phyloP scores from a whole-genome alignment of 2,797 vertebrate genomes.

The Pogonophryne albipinna region DNA sequence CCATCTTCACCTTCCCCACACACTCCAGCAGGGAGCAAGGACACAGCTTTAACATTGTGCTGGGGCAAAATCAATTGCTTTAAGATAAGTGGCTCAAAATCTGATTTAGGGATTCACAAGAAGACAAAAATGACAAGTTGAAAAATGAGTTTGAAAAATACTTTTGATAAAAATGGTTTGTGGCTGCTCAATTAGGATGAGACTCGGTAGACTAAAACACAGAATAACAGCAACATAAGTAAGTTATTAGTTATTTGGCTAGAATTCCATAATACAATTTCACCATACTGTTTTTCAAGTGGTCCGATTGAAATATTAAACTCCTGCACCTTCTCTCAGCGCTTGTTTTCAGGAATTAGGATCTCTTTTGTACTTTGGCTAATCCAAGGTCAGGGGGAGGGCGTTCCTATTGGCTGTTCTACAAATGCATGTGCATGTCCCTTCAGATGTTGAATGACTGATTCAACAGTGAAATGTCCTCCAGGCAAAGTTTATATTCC shows the following conservation, averaged over 20 bases:
- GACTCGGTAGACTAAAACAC: constrained; percentile 20
- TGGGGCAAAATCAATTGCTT: constrained; percentile 49
- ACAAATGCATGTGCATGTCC: no score
- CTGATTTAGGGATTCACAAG: constrained; percentile 46
- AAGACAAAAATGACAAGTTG: constrained; percentile 44
- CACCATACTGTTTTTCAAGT: no score
- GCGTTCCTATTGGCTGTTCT: no score
- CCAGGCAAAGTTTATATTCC: no score
- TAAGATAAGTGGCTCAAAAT: constrained; percentile 52
- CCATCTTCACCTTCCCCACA: constrained; percentile 66
- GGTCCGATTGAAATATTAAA: no score
- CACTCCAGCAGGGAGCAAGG: constrained; percentile 49
- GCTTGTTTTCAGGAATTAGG: no score
- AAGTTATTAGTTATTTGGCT: background rate
- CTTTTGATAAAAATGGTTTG: constrained; percentile 21
- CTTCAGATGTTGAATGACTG: no score
- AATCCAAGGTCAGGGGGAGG: no score
- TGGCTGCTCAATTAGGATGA: constrained; percentile 7
- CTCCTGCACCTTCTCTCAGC: no score
- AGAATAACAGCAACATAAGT: constrained; percentile 8
- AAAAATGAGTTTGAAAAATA: constrained; percentile 41
- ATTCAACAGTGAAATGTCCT: no score
- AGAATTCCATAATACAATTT: no score
- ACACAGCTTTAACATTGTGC: constrained; percentile 39
- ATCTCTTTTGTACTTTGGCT: no score